Conservation (phyloP, 1,140 invertebrate species). For the Caerostris darwini region DNA sequence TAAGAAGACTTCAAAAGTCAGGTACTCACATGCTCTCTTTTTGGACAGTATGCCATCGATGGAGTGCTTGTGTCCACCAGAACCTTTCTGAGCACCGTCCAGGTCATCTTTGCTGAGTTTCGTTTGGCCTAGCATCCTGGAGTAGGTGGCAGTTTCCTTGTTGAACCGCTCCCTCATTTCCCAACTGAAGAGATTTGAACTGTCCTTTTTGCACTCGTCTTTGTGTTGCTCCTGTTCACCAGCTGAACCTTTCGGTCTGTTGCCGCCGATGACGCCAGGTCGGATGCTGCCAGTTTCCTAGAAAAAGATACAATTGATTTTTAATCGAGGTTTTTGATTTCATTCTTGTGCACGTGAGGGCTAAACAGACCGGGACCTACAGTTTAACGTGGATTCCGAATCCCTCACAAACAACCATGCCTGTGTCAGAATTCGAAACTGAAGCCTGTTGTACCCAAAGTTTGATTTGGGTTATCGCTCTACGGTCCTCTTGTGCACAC, state of each 20-base stretch:
- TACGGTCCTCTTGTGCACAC: too few species aligned
- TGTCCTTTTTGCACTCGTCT: constrained; percentile 94
- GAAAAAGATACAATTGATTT: not conserved
- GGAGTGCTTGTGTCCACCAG: constrained; percentile 77
- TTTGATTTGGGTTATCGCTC: too few species aligned
- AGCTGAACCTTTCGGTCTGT: constrained; percentile 84
- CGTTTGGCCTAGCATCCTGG: constrained; percentile 89
- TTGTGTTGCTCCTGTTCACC: constrained; percentile 89
- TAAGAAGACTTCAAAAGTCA: not conserved
- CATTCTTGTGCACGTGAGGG: too few species aligned
- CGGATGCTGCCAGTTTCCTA: constrained; percentile 93
- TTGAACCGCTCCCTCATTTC: constrained; percentile 93
- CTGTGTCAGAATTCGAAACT: too few species aligned
- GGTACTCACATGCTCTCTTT: constrained; percentile 67
- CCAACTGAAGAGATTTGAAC: constrained; percentile 97
- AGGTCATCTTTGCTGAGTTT: constrained; percentile 41
- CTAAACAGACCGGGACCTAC: too few species aligned
- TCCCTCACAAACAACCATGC: too few species aligned
- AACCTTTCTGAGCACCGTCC: not conserved
- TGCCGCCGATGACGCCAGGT: constrained; percentile 91
- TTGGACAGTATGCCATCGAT: constrained; percentile 79
- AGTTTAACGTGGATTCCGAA: too few species aligned
- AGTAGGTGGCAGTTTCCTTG: constrained; percentile 87
- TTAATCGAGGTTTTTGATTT: too few species aligned
- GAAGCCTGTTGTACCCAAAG: too few species aligned